These are phyloP conservation scores for Aphis gossypii DNA, from an alignment of 1,140 invertebrate species.

Conservation along the genomic window DNA sequence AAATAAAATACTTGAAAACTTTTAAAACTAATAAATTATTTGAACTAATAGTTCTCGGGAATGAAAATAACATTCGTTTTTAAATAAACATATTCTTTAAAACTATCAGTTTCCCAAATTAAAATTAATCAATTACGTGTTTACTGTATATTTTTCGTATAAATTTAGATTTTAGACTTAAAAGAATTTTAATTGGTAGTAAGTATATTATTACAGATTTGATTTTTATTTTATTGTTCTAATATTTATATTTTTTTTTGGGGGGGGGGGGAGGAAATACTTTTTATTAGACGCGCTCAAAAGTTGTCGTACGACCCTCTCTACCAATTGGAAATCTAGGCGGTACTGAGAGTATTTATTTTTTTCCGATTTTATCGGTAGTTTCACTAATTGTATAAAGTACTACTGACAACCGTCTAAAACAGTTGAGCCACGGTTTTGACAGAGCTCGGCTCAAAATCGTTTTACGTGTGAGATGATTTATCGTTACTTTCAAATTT, in stretches of 20 bases:
- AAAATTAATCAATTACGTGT: not conserved
- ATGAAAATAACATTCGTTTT: not conserved
- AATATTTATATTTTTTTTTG: not conserved
- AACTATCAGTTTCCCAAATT: not conserved
- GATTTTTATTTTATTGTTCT: not conserved
- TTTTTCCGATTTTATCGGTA: not conserved
- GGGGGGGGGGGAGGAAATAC: not conserved
- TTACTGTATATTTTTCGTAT: not conserved
- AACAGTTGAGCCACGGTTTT: not conserved
- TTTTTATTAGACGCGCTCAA: not conserved
- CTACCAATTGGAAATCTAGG: not conserved
- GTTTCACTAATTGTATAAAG: not conserved
- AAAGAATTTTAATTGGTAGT: too few relatives aligned
- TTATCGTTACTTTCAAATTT: not conserved
- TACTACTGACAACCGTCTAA: not conserved
- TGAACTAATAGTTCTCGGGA: not conserved
- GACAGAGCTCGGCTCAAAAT: not conserved
- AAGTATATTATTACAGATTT: not conserved
- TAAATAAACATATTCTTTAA: not conserved
- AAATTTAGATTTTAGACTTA: too few relatives aligned
- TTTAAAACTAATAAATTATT: not conserved
- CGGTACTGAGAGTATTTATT: not conserved
- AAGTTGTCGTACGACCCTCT: not conserved
- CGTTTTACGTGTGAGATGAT: not conserved
- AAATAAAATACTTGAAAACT: not conserved